Conservation (phyloP, 2,113 vertebrate genomes). For the Madoqua kirkii region DNA sequence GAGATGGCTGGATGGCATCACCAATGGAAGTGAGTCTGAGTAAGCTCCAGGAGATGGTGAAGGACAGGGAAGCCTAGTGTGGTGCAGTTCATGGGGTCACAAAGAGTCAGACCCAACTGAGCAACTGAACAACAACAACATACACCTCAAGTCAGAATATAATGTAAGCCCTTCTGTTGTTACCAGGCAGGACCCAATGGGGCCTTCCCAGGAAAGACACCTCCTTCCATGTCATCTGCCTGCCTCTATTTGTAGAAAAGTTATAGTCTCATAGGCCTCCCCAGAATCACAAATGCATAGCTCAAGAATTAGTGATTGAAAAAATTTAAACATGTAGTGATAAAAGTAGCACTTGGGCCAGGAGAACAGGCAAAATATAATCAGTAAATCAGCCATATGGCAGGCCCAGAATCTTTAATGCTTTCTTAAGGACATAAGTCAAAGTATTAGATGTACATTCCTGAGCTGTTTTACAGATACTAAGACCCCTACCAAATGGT, state of each 20-base stretch:
- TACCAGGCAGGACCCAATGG: not conserved
- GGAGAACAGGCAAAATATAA: not conserved
- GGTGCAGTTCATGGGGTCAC: not conserved
- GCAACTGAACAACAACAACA: not conserved
- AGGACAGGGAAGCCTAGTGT: not conserved
- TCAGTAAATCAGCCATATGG: not conserved
- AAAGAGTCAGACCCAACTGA: not conserved
- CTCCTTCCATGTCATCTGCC: not conserved
- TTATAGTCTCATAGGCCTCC: not conserved
- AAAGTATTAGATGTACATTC: not conserved
- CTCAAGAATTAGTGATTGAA: not conserved
- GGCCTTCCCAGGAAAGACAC: not conserved
- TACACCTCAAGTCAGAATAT: not conserved
- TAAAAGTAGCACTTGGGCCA: not conserved
- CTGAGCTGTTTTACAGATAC: not conserved
- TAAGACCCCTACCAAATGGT: not conserved
- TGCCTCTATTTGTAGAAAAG: not conserved
- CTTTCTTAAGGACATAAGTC: not conserved
- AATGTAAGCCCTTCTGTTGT: not conserved
- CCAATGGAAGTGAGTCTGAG: not conserved
- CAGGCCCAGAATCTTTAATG: not conserved
- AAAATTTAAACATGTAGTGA: not conserved
- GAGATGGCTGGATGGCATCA: not conserved
- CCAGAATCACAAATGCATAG: not conserved
- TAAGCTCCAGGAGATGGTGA: not conserved